These are phyloP conservation scores for Salvator merianae DNA, from an alignment of 2,113 vertebrate species.

Conservation along the genomic window DNA sequence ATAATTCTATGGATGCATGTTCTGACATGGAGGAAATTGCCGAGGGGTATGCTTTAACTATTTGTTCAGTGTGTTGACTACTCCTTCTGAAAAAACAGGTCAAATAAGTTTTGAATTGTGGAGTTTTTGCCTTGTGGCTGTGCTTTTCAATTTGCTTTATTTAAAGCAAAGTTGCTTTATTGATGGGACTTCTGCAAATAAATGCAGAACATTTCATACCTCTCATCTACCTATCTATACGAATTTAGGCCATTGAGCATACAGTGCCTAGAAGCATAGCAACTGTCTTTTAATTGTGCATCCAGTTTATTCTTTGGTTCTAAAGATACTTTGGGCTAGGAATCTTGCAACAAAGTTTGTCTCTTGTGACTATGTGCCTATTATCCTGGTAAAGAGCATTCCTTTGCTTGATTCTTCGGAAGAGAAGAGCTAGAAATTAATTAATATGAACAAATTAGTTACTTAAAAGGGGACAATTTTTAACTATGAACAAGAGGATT, in stretches of 20 bases:
- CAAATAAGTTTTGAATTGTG: neutral
- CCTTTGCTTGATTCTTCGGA: no score
- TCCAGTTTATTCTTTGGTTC: no score
- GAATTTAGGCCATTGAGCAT: slow-evolving; percentile 50
- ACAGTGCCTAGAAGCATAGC: neutral
- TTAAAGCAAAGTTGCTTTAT: neutral
- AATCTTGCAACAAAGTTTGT: no score
- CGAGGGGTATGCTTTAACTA: neutral
- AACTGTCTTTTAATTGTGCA: neutral
- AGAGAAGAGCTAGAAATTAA: no score
- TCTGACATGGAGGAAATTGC: neutral
- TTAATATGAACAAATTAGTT: no score
- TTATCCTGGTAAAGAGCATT: no score
- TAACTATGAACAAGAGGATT: no score
- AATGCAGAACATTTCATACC: slow-evolving; percentile 6
- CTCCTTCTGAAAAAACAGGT: slow-evolving; percentile 1
- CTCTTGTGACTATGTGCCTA: no score
- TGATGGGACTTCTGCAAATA: neutral
- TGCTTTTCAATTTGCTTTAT: slow-evolving; percentile 39
- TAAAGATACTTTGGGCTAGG: no score
- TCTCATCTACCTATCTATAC: slow-evolving; percentile 35
- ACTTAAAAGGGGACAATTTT: no score
- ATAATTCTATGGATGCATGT: neutral
- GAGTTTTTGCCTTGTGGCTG: slow-evolving; percentile 15
- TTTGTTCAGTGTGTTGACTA: neutral